Conservation (phyloP, 2,113 vertebrate species). For the Phalacrocorax pelagicus region DNA sequence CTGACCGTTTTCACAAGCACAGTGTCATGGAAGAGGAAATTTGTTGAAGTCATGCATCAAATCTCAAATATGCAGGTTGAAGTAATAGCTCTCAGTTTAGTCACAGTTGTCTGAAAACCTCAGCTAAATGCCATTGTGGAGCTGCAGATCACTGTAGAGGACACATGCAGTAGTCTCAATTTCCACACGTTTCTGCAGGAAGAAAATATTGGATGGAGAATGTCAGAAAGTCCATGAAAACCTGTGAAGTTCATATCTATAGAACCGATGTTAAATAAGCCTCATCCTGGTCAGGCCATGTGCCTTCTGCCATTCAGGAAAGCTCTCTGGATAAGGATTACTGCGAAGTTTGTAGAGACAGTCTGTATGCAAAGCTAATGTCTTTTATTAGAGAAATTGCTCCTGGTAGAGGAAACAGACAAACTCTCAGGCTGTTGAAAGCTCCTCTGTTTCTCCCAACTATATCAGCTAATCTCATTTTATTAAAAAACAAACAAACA, state of each 20-base stretch:
- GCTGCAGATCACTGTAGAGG: neutral
- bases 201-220: neutral
- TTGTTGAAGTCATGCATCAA: neutral
- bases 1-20: neutral
- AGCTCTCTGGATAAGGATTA: neutral
- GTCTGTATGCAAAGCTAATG: neutral
- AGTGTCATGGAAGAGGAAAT: neutral
- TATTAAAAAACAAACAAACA: neutral
- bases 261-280: neutral
- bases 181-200: neutral
- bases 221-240: neutral
- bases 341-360: neutral
- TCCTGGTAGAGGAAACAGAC: neutral
- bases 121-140: neutral
- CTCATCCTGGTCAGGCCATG: neutral
- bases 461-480: neutral
- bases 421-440: neutral
- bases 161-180: rapidly evolving
- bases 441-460: neutral
- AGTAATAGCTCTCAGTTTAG: neutral
- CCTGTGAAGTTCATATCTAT: neutral
- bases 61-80: neutral
- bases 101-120: neutral
- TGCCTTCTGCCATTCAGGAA: neutral
- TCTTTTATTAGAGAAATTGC: neutral